phyloP scores from a whole-genome alignment of 2,113 vertebrate genomes.

The Osmerus eperlanus region DNA sequence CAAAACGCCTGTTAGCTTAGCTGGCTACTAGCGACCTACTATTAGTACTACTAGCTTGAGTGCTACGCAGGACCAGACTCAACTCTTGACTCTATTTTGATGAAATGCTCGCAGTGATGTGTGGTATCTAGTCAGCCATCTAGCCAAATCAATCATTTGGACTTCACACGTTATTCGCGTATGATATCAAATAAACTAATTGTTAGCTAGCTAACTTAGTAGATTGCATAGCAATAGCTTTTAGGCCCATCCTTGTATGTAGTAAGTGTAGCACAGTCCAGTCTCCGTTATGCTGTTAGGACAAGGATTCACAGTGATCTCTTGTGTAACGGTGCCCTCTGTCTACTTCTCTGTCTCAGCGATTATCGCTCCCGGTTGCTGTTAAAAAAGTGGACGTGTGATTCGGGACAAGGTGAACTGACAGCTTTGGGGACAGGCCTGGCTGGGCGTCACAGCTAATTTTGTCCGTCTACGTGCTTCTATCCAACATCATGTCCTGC shows the following conservation, averaged over 20 bases:
- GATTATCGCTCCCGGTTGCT: not conserved
- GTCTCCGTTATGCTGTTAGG: too few species aligned
- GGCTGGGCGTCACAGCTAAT: slow-evolving; percentile 11
- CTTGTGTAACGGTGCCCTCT: not conserved
- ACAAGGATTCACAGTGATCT: too few species aligned
- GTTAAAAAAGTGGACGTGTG: too few species aligned
- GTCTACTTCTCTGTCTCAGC: not conserved
- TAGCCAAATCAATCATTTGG: slow-evolving; percentile 12
- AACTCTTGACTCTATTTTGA: too few species aligned
- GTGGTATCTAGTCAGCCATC: not conserved
- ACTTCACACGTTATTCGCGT: slow-evolving; percentile 15
- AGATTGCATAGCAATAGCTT: too few species aligned
- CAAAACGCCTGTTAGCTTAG: slow-evolving; percentile 55
- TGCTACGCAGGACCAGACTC: not conserved
- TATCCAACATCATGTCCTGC: slow-evolving; percentile 60
- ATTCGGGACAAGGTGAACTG: slow-evolving; percentile 19
- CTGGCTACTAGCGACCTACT: not conserved
- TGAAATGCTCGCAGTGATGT: not conserved
- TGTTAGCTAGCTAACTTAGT: not conserved
- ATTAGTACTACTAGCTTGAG: not conserved
- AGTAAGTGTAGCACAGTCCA: too few species aligned
- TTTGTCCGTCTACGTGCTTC: slow-evolving; percentile 55
- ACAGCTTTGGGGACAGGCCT: slow-evolving; percentile 23
- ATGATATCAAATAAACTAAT: slow-evolving; percentile 43
- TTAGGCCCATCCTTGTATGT: too few species aligned